A percentile compares a stretch with the other conserved stretches of the same genome.
Conservation (phyloP, 2,797 vertebrate species). For the Poecile montanus region DNA sequence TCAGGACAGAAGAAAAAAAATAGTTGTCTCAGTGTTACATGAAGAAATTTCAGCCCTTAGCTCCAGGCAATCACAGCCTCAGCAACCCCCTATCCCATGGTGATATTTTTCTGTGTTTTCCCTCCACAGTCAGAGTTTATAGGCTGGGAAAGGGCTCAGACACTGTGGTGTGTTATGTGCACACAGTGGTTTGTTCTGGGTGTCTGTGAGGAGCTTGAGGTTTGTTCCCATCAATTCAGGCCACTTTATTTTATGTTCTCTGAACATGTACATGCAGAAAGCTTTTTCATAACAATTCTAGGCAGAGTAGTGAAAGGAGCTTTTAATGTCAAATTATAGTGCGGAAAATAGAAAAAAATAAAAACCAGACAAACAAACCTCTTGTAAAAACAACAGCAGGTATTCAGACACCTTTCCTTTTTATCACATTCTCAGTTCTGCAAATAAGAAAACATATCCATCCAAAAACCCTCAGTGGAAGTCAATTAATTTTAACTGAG, state of each 20-base stretch:
- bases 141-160: neutral
- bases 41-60: neutral
- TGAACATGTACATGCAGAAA: neutral
- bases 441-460: neutral
- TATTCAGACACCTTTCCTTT: neutral
- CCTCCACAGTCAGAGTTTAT: neutral
- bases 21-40: neutral
- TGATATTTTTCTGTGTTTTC: neutral
- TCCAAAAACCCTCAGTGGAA: neutral
- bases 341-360: neutral
- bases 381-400: neutral
- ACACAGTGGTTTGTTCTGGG: neutral
- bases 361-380: neutral
- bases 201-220: neutral
- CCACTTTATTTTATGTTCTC: slow-evolving; percentile 13
- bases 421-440: neutral
- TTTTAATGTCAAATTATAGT: neutral
- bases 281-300: neutral
- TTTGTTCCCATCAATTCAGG: neutral
- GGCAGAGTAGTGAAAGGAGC: neutral
- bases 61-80: neutral
- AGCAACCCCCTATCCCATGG: neutral
- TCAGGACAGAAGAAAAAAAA: neutral
- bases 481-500: neutral
- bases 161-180: neutral